Base-by-base conservation (phyloP, 2,888 invertebrate genomes). In the Aphrophora alni region DNA sequence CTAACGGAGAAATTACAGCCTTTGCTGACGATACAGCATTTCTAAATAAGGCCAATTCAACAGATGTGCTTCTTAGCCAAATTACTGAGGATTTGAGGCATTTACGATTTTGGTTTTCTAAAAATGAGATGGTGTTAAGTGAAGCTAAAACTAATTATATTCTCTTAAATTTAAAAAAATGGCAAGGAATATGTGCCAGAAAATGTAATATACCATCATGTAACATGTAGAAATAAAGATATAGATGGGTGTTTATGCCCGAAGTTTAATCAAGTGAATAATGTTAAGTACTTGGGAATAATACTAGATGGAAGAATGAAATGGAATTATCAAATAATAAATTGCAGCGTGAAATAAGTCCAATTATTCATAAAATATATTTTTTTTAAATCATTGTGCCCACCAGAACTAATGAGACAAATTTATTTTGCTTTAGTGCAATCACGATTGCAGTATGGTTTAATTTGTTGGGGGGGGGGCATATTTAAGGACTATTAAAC, bases 71-170 rank as follows among this genome's bases (percentile, higher is more conserved):
- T n/a, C 25, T 33, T 17, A 14, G 25, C 7, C 44, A 77, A n/a
- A 77, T 77, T 38, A 38, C 44, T 27, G 21, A 26, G 5, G 77
- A 77, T 25, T n/a, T 68, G 17, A 77, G 27, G 10, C 68, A 59
- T 17, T 44, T 77, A 14, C 51, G 77, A 33, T 1, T 27, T 10
- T 77, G 77, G 77, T 77, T 59, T 27, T 27, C 72, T 17, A 24
- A 68, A 17, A 77, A 77, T 26, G 44, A 17, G 17, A 77, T 77
- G 68, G 77, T 77, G 0, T 68, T 77, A 68, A 77, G 77, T 21
- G 33, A 33, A 33, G 59, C 77, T 14, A 77, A 77, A 68, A 68
- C 77, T 17, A 77, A 77, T 25, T 77, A 69, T 77, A 38, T 77
- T 28, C n/a, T 25, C 27, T 77, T 77, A 25, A 7, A 69, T 21